These are phyloP conservation scores for Triplophysa dalaica DNA, from an alignment of 2,113 vertebrate species.

Conservation along the genomic window DNA sequence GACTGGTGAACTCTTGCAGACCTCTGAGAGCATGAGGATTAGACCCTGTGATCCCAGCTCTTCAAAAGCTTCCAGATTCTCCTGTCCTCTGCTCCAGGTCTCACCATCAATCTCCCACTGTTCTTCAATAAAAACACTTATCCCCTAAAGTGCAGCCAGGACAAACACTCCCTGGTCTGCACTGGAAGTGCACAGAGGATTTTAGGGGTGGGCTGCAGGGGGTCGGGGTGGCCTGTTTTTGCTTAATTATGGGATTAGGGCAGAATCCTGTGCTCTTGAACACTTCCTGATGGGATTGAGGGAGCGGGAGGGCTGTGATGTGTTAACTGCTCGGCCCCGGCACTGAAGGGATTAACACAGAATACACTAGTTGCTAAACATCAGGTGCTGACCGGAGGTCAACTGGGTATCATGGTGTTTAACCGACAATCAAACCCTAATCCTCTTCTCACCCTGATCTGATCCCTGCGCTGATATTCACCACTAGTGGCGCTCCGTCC, in stretches of 20 bases:
- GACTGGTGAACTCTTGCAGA: conserved; percentile 70
- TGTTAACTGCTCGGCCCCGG: conserved; percentile 66
- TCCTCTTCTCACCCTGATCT: conserved; percentile 49
- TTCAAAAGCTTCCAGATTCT: conserved; percentile 50
- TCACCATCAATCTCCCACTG: conserved; percentile 22
- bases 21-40: conserved; percentile 71
- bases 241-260: conserved; percentile 78
- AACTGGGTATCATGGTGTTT: conserved; percentile 76
- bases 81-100: conserved; percentile 12
- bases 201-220: conserved; percentile 30
- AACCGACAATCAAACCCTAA: conserved; percentile 74
- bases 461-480: conserved; percentile 27
- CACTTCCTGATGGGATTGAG: conserved; percentile 55
- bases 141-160: conserved; percentile 68
- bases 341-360: conserved; percentile 70
- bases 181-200: conserved; percentile 70
- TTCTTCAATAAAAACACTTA: conserved; percentile 51
- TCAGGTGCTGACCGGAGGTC: conserved; percentile 74
- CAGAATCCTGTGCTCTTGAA: conserved; percentile 76
- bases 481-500: neutral
- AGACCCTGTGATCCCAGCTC: conserved; percentile 69
- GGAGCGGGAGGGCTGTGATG: conserved; percentile 50
- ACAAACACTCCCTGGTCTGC: conserved; percentile 75
- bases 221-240: conserved; percentile 61
- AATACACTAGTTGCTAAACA: conserved; percentile 59